A percentile compares a stretch with the other conserved stretches of the same genome.
Conservation (phyloP, 2,888 invertebrate genomes). For the Metellina segmentata region DNA sequence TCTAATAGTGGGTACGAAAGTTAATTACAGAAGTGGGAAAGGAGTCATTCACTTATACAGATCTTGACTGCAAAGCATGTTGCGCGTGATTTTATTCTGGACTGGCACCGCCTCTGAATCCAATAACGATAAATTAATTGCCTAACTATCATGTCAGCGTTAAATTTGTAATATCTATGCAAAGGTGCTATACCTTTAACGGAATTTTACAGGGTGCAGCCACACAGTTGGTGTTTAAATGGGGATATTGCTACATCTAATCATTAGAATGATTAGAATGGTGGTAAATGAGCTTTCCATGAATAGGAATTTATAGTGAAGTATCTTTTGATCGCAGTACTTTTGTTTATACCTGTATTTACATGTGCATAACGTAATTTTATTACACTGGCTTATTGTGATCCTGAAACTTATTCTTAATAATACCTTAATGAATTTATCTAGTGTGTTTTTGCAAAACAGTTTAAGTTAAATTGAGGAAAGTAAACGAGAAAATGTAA, state of each 20-base stretch:
- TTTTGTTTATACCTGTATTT: background rate
- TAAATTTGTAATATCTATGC: constrained; percentile 69
- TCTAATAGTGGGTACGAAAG: background rate
- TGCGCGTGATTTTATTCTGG: constrained; percentile 8
- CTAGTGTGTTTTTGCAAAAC: no score
- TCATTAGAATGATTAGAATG: background rate
- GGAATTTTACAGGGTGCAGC: background rate
- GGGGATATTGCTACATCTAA: background rate
- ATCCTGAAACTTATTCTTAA: background rate
- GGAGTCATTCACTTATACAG: background rate
- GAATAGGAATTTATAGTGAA: background rate
- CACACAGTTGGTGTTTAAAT: background rate
- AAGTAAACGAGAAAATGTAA: no score
- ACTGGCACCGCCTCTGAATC: background rate
- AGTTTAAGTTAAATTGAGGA: no score
- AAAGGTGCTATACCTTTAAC: constrained; percentile 16
- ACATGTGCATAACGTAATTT: background rate
- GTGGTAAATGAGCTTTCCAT: background rate
- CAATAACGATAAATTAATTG: constrained; percentile 47
- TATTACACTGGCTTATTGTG: background rate
- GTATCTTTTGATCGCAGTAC: background rate
- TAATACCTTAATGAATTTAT: no score
- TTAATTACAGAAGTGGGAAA: background rate
- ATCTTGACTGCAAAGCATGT: background rate
- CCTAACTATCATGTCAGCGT: constrained; percentile 2